These are phyloP conservation scores for Drosophila pectinifera DNA, from an alignment of 1,140 invertebrate species.

Conservation along the genomic window DNA sequence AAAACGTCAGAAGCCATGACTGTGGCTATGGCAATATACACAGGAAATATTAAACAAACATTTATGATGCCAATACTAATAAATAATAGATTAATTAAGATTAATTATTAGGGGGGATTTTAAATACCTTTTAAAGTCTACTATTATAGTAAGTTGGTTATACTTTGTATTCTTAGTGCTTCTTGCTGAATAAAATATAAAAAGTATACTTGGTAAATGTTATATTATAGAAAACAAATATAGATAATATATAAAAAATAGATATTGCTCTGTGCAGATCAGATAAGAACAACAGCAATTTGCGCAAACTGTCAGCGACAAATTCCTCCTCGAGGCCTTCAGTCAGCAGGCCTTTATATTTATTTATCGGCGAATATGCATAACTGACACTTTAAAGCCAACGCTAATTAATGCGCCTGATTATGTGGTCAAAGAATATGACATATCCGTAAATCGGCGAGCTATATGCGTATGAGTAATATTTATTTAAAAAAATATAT, in stretches of 20 bases:
- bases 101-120: no score
- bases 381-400: slow-evolving; percentile 23
- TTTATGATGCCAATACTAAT: neutral
- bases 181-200: neutral
- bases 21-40: slow-evolving; percentile 23
- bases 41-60: neutral
- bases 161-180: no score
- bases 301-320: slow-evolving; percentile 76
- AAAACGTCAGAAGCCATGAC: slow-evolving; percentile 57
- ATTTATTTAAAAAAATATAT: neutral
- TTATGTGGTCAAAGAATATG: slow-evolving; percentile 59
- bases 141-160: no score
- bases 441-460: slow-evolving; percentile 57
- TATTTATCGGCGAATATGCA: slow-evolving; percentile 12
- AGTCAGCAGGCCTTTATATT: neutral
- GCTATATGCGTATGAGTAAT: neutral
- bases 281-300: slow-evolving; percentile 77
- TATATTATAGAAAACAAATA: no score
- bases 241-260: no score
- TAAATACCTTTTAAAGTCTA: no score
- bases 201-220: no score
- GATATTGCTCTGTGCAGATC: neutral
- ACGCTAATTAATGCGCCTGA: slow-evolving; percentile 58
- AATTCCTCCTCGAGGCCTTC: slow-evolving; percentile 46
- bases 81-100: no score